Conservation (phyloP, 2,113 vertebrate species). For the Heptranchias perlo region DNA sequence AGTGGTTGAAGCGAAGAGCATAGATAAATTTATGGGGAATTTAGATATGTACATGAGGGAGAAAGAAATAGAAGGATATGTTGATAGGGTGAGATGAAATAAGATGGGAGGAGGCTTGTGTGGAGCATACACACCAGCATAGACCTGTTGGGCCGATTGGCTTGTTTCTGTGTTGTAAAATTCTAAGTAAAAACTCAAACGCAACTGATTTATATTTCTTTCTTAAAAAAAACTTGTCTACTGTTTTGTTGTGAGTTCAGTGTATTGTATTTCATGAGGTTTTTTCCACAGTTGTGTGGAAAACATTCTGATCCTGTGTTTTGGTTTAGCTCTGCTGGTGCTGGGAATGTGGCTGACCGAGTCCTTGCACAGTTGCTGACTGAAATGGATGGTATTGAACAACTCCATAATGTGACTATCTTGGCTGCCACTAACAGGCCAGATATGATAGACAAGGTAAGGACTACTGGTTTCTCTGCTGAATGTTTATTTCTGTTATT, state of each 20-base stretch:
- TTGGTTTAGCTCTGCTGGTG: slow-evolving; percentile 67
- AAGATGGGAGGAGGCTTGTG: no score
- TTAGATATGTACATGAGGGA: no score
- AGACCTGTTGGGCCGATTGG: no score
- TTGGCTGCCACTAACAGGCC: slow-evolving; percentile 95
- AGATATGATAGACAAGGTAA: slow-evolving; percentile 96
- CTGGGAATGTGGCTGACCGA: slow-evolving; percentile 78
- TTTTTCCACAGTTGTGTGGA: neutral
- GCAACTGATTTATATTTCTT: neutral
- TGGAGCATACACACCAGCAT: no score
- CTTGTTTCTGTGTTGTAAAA: no score
- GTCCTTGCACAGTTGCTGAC: slow-evolving; percentile 92
- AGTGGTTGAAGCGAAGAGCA: no score
- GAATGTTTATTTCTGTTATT: neutral
- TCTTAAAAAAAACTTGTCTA: neutral
- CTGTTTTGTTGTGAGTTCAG: neutral
- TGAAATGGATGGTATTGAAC: slow-evolving; percentile 95
- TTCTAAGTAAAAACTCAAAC: neutral
- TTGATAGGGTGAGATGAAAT: no score
- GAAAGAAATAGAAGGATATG: no score
- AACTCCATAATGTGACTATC: slow-evolving; percentile 83
- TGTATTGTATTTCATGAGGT: neutral
- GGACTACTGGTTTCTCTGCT: slow-evolving; percentile 39
- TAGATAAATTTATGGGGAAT: no score
- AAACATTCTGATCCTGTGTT: neutral